These are phyloP conservation scores for Oxytorus armatus DNA, from an alignment of 2,888 invertebrate species.

Conservation along the genomic window DNA sequence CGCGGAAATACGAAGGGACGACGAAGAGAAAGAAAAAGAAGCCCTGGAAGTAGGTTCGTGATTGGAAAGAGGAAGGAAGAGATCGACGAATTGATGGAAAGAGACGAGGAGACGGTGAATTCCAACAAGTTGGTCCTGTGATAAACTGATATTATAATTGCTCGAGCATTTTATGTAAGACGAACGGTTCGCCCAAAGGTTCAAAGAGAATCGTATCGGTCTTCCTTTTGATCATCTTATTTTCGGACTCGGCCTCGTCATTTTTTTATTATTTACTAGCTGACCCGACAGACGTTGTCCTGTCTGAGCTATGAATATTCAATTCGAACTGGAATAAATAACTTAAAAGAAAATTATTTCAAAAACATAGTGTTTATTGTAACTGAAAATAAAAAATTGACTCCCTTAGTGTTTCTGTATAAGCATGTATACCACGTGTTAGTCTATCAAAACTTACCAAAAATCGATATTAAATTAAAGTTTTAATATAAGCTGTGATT, in stretches of 20 bases:
- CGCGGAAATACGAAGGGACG: background rate
- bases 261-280: too few species aligned
- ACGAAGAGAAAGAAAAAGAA: constrained; percentile 13
- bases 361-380: too few species aligned
- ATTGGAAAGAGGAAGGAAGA: constrained; percentile 44
- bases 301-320: too few species aligned
- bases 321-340: too few species aligned
- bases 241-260: background rate
- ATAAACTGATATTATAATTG: constrained; percentile 62
- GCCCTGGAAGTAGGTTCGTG: background rate
- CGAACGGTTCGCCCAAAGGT: constrained; percentile 37
- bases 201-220: constrained; percentile 38
- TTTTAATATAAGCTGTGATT: too few species aligned
- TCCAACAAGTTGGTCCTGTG: constrained; percentile 42
- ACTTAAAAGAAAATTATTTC: too few species aligned
- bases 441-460: too few species aligned
- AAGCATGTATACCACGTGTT: too few species aligned
- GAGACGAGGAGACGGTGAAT: constrained; percentile 14
- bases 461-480: too few species aligned
- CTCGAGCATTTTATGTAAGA: constrained; percentile 48
- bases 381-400: too few species aligned
- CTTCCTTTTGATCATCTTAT: constrained; percentile 9
- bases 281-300: too few species aligned
- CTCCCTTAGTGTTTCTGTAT: too few species aligned
- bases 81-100: constrained; percentile 47